Evolutionary conservation across 2,113 vertebrate genomes (phyloP).

Genomic region (Neofelis nebulosa): DNA sequence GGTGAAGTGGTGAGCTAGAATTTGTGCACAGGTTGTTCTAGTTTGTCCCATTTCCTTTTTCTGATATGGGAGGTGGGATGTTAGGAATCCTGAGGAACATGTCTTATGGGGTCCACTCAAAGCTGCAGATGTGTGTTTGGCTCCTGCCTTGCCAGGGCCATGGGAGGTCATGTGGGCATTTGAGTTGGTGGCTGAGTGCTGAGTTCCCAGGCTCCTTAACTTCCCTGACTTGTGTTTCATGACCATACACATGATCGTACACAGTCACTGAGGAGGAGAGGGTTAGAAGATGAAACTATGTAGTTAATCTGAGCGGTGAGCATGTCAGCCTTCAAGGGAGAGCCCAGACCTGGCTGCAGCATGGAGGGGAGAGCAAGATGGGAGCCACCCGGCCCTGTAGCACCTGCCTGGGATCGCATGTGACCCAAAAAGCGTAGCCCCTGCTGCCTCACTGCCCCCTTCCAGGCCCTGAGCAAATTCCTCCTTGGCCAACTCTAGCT

Average conservation of each 20-base stretch:
- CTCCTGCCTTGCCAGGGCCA: background rate
- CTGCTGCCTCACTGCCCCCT: background rate
- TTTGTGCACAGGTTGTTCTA: background rate
- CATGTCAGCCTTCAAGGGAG: background rate
- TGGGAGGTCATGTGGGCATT: fast-evolving
- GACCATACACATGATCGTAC: too few relatives aligned
- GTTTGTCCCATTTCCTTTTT: background rate
- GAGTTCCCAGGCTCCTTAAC: background rate
- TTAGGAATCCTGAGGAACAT: background rate
- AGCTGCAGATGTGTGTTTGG: background rate
- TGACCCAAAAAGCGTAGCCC: background rate
- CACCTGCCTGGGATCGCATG: background rate
- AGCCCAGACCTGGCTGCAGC: background rate
- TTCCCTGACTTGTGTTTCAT: background rate
- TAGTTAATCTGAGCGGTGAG: background rate
- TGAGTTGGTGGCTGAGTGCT: fast-evolving
- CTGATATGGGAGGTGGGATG: background rate
- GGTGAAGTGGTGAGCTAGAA: too few relatives aligned
- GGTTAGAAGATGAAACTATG: background rate
- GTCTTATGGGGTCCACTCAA: too few relatives aligned
- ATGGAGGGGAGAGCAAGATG: background rate
- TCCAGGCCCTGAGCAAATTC: background rate
- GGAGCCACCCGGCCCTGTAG: too few relatives aligned
- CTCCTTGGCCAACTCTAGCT: background rate
- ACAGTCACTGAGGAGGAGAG: too few relatives aligned